Evolutionary conservation across 1,140 invertebrate species (phyloP).

Genomic region (Drosophila cardini): DNA sequence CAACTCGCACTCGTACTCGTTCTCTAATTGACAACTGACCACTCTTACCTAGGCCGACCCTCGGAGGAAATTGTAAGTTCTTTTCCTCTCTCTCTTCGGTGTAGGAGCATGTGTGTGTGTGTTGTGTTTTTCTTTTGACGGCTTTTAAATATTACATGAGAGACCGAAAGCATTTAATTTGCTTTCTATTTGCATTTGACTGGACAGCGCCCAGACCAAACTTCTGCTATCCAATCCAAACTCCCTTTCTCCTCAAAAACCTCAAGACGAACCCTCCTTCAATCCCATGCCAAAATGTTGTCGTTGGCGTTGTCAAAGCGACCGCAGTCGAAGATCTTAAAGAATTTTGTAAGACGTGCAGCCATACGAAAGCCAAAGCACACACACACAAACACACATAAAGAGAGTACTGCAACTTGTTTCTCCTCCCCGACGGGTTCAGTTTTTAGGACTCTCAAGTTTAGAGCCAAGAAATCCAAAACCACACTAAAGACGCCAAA

Average conservation of each 20-base stretch:
- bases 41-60: not conserved
- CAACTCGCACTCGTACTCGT: conserved; percentile 19
- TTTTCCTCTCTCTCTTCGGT: not conserved
- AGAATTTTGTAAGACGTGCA: conserved; percentile 75
- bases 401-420: conserved; percentile 63
- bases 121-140: conserved; percentile 47
- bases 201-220: conserved; percentile 45
- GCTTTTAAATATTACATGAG: conserved; percentile 78
- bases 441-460: conserved; percentile 51
- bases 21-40: conserved; percentile 58
- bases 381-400: conserved; percentile 9
- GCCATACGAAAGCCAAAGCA: conserved; percentile 26
- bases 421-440: conserved; percentile 24
- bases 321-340: conserved; percentile 84
- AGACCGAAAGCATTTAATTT: conserved; percentile 49
- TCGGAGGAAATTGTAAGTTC: not conserved
- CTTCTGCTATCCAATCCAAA: not conserved
- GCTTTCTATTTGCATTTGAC: conserved; percentile 62
- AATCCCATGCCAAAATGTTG: conserved; percentile 16
- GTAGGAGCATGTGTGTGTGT: conserved; percentile 21
- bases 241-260: not conserved
- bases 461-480: conserved; percentile 79
- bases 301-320: conserved; percentile 75
- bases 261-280: not conserved
- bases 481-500: conserved; percentile 79